Conservation (phyloP, 1,140 invertebrate species). For the Trachymyrmex cornetzi region DNA sequence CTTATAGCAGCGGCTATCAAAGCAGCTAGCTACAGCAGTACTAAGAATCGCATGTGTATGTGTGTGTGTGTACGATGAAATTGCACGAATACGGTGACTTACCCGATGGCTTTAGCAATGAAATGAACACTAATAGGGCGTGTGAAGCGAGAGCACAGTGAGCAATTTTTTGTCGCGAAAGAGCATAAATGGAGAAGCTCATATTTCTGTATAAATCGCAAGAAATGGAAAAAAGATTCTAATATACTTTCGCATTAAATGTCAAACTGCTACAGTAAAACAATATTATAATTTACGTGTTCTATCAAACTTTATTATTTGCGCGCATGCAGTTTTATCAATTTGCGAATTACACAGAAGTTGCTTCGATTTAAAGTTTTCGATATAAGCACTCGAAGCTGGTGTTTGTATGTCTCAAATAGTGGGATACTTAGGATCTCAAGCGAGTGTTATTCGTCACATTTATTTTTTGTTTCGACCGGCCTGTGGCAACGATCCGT, state of each 20-base stretch:
- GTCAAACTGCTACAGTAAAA: background rate
- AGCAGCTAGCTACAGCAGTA: slow-evolving; percentile 57
- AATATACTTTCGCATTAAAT: background rate
- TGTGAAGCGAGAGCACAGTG: slow-evolving; percentile 61
- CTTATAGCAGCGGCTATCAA: slow-evolving; percentile 66
- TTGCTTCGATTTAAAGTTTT: slow-evolving; percentile 3
- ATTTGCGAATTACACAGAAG: slow-evolving; percentile 15
- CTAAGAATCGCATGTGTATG: slow-evolving; percentile 15
- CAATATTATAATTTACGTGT: background rate
- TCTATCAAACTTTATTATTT: background rate
- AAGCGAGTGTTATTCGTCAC: slow-evolving; percentile 53
- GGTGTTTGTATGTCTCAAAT: slow-evolving; percentile 41
- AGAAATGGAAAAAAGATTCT: background rate
- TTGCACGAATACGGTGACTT: slow-evolving; percentile 48
- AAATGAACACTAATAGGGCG: slow-evolving; percentile 48
- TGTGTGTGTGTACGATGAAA: no score
- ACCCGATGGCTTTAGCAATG: slow-evolving; percentile 45
- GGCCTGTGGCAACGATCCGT: slow-evolving; percentile 51
- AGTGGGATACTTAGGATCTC: slow-evolving; percentile 66
- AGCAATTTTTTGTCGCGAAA: slow-evolving; percentile 23
- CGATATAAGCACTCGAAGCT: slow-evolving; percentile 53
- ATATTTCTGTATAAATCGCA: slow-evolving; percentile 38
- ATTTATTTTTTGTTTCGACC: slow-evolving; percentile 40
- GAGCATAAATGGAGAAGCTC: slow-evolving; percentile 32
- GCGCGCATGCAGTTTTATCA: background rate